Evolutionary conservation across 2,797 vertebrate species (phyloP), one percentile per base, ranked within the genome.

Genomic region (Phoebastria nigripes): DNA sequence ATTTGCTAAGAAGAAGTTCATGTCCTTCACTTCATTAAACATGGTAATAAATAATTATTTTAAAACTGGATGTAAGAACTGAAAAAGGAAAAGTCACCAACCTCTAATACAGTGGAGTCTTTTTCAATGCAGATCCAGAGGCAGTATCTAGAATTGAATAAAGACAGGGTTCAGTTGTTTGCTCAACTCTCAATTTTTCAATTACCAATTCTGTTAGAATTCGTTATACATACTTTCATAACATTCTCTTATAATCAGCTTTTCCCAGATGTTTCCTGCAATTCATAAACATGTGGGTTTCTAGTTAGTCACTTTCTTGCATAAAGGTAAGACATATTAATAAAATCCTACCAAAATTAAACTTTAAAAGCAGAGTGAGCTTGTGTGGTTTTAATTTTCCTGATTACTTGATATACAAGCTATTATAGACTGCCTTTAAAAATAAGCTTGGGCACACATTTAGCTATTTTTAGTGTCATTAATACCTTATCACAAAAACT

Each of bases 71-170:
- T 61, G 4, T 10, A 59, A 89, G 33, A 92, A 46, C 4, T 46
- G 21, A 65, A 84, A 93, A 96, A 87, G 61, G 55, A 74, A n/a
- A 80, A 85, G 7, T 47, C 79, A 97, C 94, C 31, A 63, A 95
- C 94, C 85, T 95, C 56, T 69, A 47, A 37, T 81, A 90, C 20
- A 17, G 26, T 47, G 21, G 26, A 69, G 4, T 78, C 52, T 17
- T 47, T 41, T 91, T 65, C 84, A 79, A 26, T 67, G 59, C 21
- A 89, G 84, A 88, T 96, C 76, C 81, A 85, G 72, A 92, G 46
- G 69, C 26, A 87, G 33, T 61, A 91, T 18, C 96, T 97, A 89
- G 55, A 94, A 94, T 20, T 61, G 5, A 94, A 92, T 25, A 92
- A 90, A 92, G 61, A 52, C 10, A 92, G 8, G 10, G 15, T 89